phyloP scores from a whole-genome alignment of 2,797 vertebrate genomes.

The Crocidura indochinensis region DNA sequence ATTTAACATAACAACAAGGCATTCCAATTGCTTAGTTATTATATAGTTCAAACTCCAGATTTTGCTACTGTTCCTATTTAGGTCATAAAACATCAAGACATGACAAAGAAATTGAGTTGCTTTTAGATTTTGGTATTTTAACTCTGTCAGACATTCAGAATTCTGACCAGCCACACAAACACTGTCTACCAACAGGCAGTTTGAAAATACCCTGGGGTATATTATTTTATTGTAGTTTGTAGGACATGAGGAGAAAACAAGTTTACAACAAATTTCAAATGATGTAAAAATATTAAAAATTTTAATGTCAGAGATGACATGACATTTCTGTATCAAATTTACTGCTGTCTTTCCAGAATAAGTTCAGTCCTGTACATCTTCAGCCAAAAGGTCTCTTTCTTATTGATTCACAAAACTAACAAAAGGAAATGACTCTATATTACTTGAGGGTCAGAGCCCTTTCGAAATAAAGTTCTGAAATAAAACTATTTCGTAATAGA shows the following conservation, averaged over 20 bases:
- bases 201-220: conserved; percentile 82
- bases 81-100: conserved; percentile 54
- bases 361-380: not conserved
- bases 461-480: not conserved
- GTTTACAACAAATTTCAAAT: not conserved
- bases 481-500: not conserved
- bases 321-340: not conserved
- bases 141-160: conserved; percentile 35
- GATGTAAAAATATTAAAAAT: conserved; percentile 30
- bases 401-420: not conserved
- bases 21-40: conserved; percentile 17
- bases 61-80: conserved; percentile 30
- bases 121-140: conserved; percentile 66
- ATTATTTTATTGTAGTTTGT: conserved; percentile 73
- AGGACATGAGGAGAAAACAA: conserved; percentile 78
- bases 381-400: not conserved
- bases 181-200: conserved; percentile 82
- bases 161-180: conserved; percentile 66
- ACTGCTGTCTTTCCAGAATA: not conserved
- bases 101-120: conserved; percentile 63
- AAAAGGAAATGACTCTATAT: not conserved
- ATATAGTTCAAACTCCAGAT: conserved; percentile 35
- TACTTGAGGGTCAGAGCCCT: not conserved
- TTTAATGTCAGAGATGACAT: not conserved
- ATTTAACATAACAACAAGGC: conserved; percentile 53